phyloP scores from a whole-genome alignment of 1,140 invertebrate genomes.

The Nasonia vitripennis region DNA sequence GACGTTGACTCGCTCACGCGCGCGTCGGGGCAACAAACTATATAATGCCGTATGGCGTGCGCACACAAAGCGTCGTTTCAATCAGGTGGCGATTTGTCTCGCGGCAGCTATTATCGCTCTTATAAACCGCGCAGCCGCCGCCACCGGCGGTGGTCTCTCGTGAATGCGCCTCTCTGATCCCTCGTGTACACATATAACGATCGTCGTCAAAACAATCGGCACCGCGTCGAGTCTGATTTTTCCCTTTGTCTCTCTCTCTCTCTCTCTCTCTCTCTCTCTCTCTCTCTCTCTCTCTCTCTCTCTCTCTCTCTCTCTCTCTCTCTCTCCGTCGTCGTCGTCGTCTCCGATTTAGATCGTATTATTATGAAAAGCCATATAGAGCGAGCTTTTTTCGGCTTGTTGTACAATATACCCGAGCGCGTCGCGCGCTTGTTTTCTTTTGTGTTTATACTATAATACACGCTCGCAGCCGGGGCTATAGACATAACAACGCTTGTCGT shows the following conservation, averaged over 20 bases:
- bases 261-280: too few relatives aligned
- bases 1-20: not conserved
- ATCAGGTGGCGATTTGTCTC: conserved; percentile 13
- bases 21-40: not conserved
- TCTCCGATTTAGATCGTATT: not conserved
- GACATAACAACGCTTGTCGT: not conserved
- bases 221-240: not conserved
- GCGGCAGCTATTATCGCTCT: not conserved
- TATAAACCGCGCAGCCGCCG: not conserved
- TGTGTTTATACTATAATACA: too few relatives aligned
- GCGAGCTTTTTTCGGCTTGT: too few relatives aligned
- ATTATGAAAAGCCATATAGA: not conserved
- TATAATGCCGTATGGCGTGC: not conserved
- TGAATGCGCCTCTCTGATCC: not conserved
- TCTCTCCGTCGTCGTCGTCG: too few relatives aligned
- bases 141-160: not conserved
- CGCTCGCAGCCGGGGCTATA: too few relatives aligned
- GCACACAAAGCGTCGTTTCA: conserved; percentile 12
- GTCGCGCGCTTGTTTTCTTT: too few relatives aligned
- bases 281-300: too few relatives aligned
- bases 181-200: not conserved
- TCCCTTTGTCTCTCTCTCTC: not conserved
- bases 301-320: not conserved
- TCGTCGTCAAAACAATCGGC: not conserved
- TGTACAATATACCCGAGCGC: too few relatives aligned